Evolutionary conservation across 2,888 invertebrate species (phyloP), one percentile per base, ranked within the genome.

Genomic region (Eurois occulta): DNA sequence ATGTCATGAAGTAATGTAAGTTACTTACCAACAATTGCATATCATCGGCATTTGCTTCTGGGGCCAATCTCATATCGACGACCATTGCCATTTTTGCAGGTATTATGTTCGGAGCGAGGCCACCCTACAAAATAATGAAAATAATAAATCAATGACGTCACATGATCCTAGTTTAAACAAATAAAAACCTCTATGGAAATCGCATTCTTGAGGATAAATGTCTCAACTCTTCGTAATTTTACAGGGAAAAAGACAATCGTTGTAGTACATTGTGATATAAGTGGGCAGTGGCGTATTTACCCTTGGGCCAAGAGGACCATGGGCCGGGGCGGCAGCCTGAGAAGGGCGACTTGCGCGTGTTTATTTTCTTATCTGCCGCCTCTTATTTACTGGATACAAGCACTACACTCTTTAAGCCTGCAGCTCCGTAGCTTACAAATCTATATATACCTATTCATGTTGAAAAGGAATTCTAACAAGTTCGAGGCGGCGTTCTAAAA

Each of bases 31-130:
- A 75, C 67, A 85, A 69, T 74, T 93, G 88, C 60, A 94, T 84
- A 62, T 93, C 91, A 0, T 87, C 85, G 4, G 90, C 80, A 28
- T 92, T 89, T 38, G 88, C 91, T 6, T 90, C 72, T 2, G 88
- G 81, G 0, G 94, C 78, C 46, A 96, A 87, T 66, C 96, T 91
- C 86, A 95, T 91, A 76, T 96, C 96, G 0, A 94, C 88, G 0
- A 89, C 87, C 41, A 94, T 72, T 5, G 75, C 78, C 3, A 93
- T 81, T 28, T 86, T 69, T 7, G 90, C 86, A 1, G 96, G 94
- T 78, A 95, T 92, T 10, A 95, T 78, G 84, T 96, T 96, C 1
- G 91, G 52, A 46, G 87, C 91, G 13, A 89, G 52, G 24, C 95
- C 95, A 72, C 92, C 93, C 95, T 96, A 90, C 38, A 91, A 92